These are phyloP conservation scores for Scolopax bukidnonensis DNA, from an alignment of 2,797 vertebrate species.

Conservation along the genomic window DNA sequence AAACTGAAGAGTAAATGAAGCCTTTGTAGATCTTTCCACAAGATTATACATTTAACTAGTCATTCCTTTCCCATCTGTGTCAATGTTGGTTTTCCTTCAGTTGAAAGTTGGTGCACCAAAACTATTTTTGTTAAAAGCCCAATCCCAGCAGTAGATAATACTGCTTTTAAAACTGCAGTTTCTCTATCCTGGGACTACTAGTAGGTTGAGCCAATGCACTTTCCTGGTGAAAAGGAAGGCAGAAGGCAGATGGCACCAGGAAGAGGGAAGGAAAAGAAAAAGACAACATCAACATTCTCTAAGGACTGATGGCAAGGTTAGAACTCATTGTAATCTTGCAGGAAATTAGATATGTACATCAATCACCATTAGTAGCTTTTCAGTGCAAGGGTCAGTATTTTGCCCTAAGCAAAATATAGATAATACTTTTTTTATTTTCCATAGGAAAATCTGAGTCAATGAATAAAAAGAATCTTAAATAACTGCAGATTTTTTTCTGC, in stretches of 20 bases:
- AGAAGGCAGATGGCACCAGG: not conserved
- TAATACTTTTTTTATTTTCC: conserved; percentile 3
- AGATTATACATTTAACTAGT: not conserved
- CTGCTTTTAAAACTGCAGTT: not conserved
- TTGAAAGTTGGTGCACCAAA: not conserved
- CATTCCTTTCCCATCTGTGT: not conserved
- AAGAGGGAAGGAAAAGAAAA: not conserved
- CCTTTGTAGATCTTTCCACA: not conserved
- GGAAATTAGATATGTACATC: not conserved
- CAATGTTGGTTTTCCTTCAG: not conserved
- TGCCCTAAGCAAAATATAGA: not conserved
- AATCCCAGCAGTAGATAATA: not conserved
- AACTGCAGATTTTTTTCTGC: not conserved
- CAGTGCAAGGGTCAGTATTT: not conserved
- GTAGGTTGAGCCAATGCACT: not conserved
- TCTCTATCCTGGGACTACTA: not conserved
- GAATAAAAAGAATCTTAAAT: not conserved
- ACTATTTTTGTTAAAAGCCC: not conserved
- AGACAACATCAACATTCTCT: not conserved
- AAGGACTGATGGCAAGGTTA: not conserved
- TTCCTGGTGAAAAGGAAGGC: not conserved
- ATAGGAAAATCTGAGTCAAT: not conserved
- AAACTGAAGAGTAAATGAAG: not conserved
- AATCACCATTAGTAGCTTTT: not conserved
- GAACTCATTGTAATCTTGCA: not conserved